Conservation (phyloP, 1,140 invertebrate species). For the Amyelois transitella region DNA sequence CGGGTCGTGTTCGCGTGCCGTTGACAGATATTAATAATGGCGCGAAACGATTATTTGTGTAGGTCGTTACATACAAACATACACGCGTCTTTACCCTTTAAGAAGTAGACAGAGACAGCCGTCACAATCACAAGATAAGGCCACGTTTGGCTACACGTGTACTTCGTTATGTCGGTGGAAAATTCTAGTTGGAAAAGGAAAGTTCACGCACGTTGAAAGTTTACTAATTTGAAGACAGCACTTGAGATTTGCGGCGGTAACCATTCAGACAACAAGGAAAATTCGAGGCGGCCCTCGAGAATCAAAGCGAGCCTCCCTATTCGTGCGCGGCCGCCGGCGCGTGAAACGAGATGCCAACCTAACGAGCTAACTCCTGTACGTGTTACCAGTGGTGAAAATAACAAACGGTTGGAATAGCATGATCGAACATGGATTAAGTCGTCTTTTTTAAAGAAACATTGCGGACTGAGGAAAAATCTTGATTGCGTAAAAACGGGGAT, state of each 20-base stretch:
- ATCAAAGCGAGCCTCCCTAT: slow-evolving; percentile 46
- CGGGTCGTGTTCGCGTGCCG: slow-evolving; percentile 74
- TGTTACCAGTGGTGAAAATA: slow-evolving; percentile 44
- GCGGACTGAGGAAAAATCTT: too few relatives aligned
- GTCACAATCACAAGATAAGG: too few relatives aligned
- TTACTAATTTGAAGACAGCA: slow-evolving; percentile 54
- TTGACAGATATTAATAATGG: slow-evolving; percentile 70
- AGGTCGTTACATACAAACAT: too few relatives aligned
- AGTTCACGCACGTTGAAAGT: slow-evolving; percentile 5
- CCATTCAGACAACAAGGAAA: slow-evolving; percentile 47
- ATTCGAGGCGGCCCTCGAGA: slow-evolving; percentile 32
- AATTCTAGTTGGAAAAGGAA: not conserved
- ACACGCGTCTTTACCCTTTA: too few relatives aligned
- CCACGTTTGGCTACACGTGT: too few relatives aligned
- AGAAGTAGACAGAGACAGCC: too few relatives aligned
- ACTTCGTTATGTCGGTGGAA: too few relatives aligned
- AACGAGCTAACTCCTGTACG: slow-evolving; percentile 48
- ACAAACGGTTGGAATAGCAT: slow-evolving; percentile 27
- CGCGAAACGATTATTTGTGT: too few relatives aligned
- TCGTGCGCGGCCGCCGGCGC: slow-evolving; percentile 32
- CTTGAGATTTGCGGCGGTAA: slow-evolving; percentile 25
- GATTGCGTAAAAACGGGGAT: too few relatives aligned
- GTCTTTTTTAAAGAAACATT: too few relatives aligned
- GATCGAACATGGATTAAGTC: slow-evolving; percentile 15
- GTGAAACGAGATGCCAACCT: slow-evolving; percentile 49